Base-by-base conservation (phyloP, 2,113 vertebrate species). In the Raja brachyura region DNA sequence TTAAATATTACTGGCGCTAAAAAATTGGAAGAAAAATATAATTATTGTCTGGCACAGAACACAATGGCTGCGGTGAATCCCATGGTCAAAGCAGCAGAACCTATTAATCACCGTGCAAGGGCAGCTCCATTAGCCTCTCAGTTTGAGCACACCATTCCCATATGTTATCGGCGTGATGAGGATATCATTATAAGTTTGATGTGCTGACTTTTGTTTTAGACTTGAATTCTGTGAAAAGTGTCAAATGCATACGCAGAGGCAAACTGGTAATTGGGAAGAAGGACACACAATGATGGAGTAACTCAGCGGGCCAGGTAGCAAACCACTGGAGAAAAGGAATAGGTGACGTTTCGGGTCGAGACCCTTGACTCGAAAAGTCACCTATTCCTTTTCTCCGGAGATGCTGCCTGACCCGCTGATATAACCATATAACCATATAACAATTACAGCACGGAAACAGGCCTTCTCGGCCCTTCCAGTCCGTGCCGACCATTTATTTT, bases 101-200 rank as follows among this genome's bases (percentile, higher is more conserved):
- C 7, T 90, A 66, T 68, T 31, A 63, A 31, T 68, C 86, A 90
- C 86, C 63, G 66, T 33, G 14, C 9, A 33, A 18, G 20, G 16
- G 56, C 66, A 90, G 16, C 25, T 90, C 86, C 25, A 66, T 90
- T 68, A 90, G 86, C 61, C 31, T 16, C 86, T 68, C 61, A 90
- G 28, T 66, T 68, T 18, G 59, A 61, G 28, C 59, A 20, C 59
- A 28, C 11, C 13, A 90, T 90, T 66, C n/a, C 28, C 86, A 90
- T 61, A 63, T 90, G 86, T 5, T 90, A n/a, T 63, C 61, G 18
- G 9, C n/a, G 16, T 66, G 61, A 90, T 90, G 63, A 63, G 13
- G 14, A 33, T 33, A 68, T 90, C n/a, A 68, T 68, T 66, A 56
- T 56, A 10, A 2, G 22, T 59, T 59, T 59, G 48, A 68, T 61